Evolutionary conservation across 2,888 invertebrate genomes (phyloP).

Genomic region (Meandrusa payeni): DNA sequence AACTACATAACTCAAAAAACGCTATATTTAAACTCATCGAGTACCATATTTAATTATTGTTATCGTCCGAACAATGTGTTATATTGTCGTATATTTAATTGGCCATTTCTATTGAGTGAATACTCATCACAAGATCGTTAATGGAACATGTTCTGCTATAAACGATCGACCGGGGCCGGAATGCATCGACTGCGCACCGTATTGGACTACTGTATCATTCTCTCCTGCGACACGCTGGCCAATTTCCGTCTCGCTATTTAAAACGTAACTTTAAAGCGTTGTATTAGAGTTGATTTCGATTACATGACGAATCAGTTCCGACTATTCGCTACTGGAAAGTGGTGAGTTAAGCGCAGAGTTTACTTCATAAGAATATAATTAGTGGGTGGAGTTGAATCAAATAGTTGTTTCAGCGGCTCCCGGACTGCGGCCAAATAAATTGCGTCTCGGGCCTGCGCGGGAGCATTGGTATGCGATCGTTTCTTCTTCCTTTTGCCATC

Average conservation of each 20-base stretch:
- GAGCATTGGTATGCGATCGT: slow-evolving; percentile 1
- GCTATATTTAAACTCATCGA: too few species aligned
- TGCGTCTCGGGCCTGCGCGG: slow-evolving; percentile 33
- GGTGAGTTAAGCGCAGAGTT: slow-evolving; percentile 67
- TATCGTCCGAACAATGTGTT: background rate
- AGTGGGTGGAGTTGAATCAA: slow-evolving; percentile 78
- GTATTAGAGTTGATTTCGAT: slow-evolving; percentile 5
- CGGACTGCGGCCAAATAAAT: slow-evolving; percentile 46
- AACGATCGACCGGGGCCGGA: slow-evolving; percentile 34
- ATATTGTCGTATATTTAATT: slow-evolving; percentile 13
- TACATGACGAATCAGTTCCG: slow-evolving; percentile 14
- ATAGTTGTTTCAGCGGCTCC: slow-evolving; percentile 44
- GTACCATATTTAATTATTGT: too few species aligned
- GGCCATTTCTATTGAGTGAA: slow-evolving; percentile 16
- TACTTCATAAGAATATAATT: slow-evolving; percentile 79
- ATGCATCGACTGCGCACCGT: slow-evolving; percentile 25
- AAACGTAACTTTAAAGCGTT: slow-evolving; percentile 1
- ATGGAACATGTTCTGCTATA: slow-evolving; percentile 34
- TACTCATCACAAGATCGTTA: slow-evolving; percentile 29
- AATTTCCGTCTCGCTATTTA: slow-evolving; percentile 24
- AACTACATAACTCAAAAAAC: too few species aligned
- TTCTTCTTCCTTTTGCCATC: slow-evolving; percentile 8
- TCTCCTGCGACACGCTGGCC: slow-evolving; percentile 34
- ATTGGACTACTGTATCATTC: slow-evolving; percentile 51
- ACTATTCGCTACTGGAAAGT: slow-evolving; percentile 26